Evolutionary conservation across 2,888 invertebrate species (phyloP), one percentile per base, ranked within the genome.

Genomic region (Dryococelus australis): DNA sequence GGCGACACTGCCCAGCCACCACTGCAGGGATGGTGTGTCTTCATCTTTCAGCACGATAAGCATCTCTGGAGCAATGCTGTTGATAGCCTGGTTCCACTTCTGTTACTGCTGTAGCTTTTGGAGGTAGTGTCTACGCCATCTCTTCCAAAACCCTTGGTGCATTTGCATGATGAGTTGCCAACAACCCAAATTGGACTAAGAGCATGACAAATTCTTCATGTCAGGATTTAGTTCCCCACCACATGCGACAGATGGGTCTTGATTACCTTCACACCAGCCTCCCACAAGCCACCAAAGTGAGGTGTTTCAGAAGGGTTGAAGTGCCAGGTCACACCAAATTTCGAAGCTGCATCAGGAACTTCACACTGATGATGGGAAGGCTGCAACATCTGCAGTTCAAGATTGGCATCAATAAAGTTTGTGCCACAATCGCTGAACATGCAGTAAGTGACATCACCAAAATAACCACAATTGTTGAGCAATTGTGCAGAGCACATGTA

Each of bases 241-340:
- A 91, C 89, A 28, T 91, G 87, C 27, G 89, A 89, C 0, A 92
- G 85, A 87, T 91, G 91, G 87, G 88, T 89, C 88, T 92, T 92
- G 0, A 90, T 88, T 0, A 90, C 90, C 85, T 91, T 91, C 0
- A 92, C 91, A 6, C 90, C 90, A 0, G 91, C 90, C 87, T 92
- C 91, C 91, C 91, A 92, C 6, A 91, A 86, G 1, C 91, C 91
- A 4, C 92, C 91, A 83, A 91, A 91, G 86, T 92, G 91, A 0
- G 91, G 91, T 8, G 91, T 89, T 43, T 87, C 87, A 5, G 91
- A 91, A 6, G 91, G 91, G 27, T 90, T 91, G 85, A 92, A 92
- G 53, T 91, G 89, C 91, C 91, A 92, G 5, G 88, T 84, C 20
- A 90, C 90, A 0, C 88, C 88, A 8, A 90, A 87, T 12, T 35